phyloP scores from a whole-genome alignment of 2,888 invertebrate species.

The Cordilura impudica region DNA sequence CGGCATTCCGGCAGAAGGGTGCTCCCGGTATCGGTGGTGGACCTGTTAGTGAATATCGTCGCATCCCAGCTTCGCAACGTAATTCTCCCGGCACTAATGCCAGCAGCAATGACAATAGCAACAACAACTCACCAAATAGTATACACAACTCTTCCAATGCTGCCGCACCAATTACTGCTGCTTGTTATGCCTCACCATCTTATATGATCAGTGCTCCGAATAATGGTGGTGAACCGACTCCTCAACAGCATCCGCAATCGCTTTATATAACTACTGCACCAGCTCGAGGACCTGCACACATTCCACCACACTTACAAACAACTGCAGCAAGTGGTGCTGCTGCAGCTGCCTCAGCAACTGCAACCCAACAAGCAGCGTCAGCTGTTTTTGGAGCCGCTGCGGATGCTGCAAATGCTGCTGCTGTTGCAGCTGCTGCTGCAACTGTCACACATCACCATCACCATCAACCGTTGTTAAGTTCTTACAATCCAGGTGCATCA shows the following conservation, averaged over 20 bases:
- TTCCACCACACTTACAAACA: slow-evolving; percentile 70
- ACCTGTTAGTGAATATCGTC: slow-evolving; percentile 72
- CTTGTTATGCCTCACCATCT: slow-evolving; percentile 57
- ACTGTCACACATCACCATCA: slow-evolving; percentile 71
- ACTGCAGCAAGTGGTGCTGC: slow-evolving; percentile 64
- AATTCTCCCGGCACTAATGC: slow-evolving; percentile 78
- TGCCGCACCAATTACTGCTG: slow-evolving; percentile 59
- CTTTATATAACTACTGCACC: slow-evolving; percentile 70
- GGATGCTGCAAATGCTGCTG: slow-evolving; percentile 68
- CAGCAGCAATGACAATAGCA: slow-evolving; percentile 74
- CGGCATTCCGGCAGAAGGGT: slow-evolving; percentile 68
- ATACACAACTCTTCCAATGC: slow-evolving; percentile 67
- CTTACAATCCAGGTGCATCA: slow-evolving; percentile 78
- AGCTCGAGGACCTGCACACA: slow-evolving; percentile 76
- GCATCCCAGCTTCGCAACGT: slow-evolving; percentile 76
- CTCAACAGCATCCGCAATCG: slow-evolving; percentile 64
- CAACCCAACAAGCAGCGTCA: slow-evolving; percentile 65
- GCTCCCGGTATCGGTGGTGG: slow-evolving; percentile 44
- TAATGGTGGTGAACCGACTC: slow-evolving; percentile 59
- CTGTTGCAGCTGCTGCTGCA: slow-evolving; percentile 72
- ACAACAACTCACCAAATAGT: slow-evolving; percentile 78
- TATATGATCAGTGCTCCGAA: slow-evolving; percentile 60
- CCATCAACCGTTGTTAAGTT: slow-evolving; percentile 79
- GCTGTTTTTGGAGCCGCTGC: slow-evolving; percentile 67
- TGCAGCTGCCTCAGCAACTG: slow-evolving; percentile 68